A percentile compares a stretch with the other conserved stretches of the same genome.
phyloP scores from a whole-genome alignment of 2,113 vertebrate genomes.

The Uria lomvia region DNA sequence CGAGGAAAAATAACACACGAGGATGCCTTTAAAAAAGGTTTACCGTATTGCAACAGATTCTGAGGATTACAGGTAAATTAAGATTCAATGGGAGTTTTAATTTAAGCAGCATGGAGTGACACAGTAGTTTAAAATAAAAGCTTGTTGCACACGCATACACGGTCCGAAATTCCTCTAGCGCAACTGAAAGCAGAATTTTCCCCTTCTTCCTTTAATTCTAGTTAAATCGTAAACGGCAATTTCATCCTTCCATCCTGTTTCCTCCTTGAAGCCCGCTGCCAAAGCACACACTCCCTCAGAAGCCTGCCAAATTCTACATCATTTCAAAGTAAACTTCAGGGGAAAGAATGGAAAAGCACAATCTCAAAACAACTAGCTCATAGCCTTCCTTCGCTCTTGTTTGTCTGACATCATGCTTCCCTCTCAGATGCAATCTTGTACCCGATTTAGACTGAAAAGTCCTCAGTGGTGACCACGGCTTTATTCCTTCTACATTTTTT shows the following conservation, averaged over 20 bases:
- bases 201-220: neutral
- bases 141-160: neutral
- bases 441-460: neutral
- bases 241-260: conserved; percentile 31
- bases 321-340: neutral
- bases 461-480: neutral
- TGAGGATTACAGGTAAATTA: neutral
- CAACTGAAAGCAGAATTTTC: neutral
- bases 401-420: neutral
- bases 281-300: neutral
- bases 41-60: neutral
- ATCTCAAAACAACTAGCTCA: neutral
- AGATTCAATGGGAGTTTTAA: neutral
- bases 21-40: neutral
- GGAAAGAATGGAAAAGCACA: conserved; percentile 18
- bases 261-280: neutral
- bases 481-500: neutral
- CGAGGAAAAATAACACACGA: neutral
- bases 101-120: neutral
- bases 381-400: neutral
- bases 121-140: neutral
- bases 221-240: neutral
- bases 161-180: neutral
- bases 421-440: neutral
- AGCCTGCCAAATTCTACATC: conserved; percentile 4